These are phyloP conservation scores for Silurus glanis DNA, from an alignment of 2,113 vertebrate genomes.

Conservation along the genomic window DNA sequence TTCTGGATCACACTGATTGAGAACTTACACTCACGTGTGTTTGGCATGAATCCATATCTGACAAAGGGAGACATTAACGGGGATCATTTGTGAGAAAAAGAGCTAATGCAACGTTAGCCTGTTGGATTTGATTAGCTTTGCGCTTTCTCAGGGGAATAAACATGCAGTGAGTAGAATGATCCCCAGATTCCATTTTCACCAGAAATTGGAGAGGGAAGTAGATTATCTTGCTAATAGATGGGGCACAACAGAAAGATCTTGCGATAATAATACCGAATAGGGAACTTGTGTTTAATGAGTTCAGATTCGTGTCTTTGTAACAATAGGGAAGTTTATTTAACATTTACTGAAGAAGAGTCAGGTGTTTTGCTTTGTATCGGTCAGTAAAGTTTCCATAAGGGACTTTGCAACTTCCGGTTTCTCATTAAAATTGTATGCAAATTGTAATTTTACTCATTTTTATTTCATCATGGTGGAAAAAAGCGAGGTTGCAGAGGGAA, in stretches of 20 bases:
- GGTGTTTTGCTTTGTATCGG: no score
- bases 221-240: background rate
- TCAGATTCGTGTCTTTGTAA: background rate
- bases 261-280: no score
- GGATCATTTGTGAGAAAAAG: background rate
- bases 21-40: background rate
- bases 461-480: no score
- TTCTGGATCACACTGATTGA: background rate
- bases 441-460: no score
- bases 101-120: background rate
- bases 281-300: no score
- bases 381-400: no score
- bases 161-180: no score
- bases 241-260: background rate
- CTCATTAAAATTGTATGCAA: no score
- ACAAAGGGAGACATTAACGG: background rate
- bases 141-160: background rate
- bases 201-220: background rate
- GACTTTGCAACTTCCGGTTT: no score
- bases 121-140: background rate
- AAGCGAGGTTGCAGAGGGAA: no score
- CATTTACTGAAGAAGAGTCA: no score
- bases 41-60: background rate
- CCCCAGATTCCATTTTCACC: background rate
- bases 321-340: no score